Evolutionary conservation across 2,888 invertebrate genomes (phyloP).

Genomic region (Subacronicta megacephala): DNA sequence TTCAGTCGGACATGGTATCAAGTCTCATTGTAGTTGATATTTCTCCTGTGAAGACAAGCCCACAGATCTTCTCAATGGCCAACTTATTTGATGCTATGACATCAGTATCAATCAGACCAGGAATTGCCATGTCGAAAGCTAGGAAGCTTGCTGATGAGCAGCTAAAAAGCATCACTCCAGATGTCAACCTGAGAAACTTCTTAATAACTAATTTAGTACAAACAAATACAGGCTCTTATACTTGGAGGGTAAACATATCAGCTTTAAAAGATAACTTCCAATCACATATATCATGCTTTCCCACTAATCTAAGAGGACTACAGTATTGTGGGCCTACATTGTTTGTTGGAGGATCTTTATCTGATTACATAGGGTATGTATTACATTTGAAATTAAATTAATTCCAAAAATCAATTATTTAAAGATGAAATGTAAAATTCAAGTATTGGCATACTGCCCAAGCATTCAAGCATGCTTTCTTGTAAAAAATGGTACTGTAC

Average conservation of each 20-base stretch:
- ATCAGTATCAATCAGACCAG: constrained; percentile 89
- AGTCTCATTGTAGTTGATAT: constrained; percentile 93
- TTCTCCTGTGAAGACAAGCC: constrained; percentile 91
- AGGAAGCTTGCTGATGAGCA: constrained; percentile 91
- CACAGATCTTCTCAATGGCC: constrained; percentile 90
- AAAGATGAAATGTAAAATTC: too few species aligned
- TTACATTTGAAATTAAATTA: not conserved
- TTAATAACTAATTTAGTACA: constrained; percentile 96
- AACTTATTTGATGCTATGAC: constrained; percentile 92
- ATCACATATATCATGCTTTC: constrained; percentile 91
- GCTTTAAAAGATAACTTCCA: constrained; percentile 92
- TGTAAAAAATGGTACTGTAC: too few species aligned
- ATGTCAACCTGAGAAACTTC: constrained; percentile 92
- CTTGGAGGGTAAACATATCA: constrained; percentile 95
- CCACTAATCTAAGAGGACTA: constrained; percentile 82
- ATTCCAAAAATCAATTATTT: too few species aligned
- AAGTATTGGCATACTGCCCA: too few species aligned
- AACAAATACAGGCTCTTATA: constrained; percentile 89
- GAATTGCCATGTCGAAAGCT: constrained; percentile 92
- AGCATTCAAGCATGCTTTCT: too few species aligned
- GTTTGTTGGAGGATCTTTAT: constrained; percentile 95
- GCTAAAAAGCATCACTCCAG: constrained; percentile 89
- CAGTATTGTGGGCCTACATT: constrained; percentile 92
- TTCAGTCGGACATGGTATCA: constrained; percentile 90
- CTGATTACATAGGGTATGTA: constrained; percentile 93